Evolutionary conservation across 2,113 vertebrate species (phyloP), one percentile per base, ranked within the genome.

Genomic region (Vidua chalybeata): DNA sequence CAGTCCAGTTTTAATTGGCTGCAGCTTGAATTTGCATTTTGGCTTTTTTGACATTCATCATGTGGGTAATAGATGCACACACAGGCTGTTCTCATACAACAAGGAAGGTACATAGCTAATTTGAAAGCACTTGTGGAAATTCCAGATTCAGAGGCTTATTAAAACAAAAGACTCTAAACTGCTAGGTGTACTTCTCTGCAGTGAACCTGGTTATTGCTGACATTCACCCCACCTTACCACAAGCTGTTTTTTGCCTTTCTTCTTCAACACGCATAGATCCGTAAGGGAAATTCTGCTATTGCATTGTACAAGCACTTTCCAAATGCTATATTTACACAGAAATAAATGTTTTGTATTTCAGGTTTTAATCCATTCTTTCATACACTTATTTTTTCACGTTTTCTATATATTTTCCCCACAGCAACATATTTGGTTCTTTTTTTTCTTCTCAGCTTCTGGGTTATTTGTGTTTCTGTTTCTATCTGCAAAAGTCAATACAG

Each of bases 281-380:
- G 17, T 69, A 62, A 64, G 20, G 10, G n/a, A 84, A 84, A 64
- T 43, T 39, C 10, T 39, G 16, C 43, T 24, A 27, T 14, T 62
- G 5, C 54, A 62, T 35, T 6, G 1, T 33, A 56, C 0, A 0
- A 43, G 7, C 19, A 37, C 8, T 52, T 90, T 56, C 46, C 6
- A 66, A 66, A 41, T 45, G n/a, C 4, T 64, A 11, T 46, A 7
- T 49, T 14, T 71, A 28, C 12, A 33, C 11, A 74, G 39, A 77
- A 63, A 80, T 9, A 33, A 0, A 2, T 16, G 17, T 1, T 64
- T 45, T 30, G 1, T 62, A 20, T 71, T 76, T 79, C 10, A 41
- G 7, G 4, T 48, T 91, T 81, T 61, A 73, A 41, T 27, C 3
- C 41, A 14, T n/a, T 6, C 7, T 67, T 69, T 67, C 48, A 48